These are phyloP conservation scores for Malthinus flaveolus DNA, from an alignment of 2,888 invertebrate species.

Conservation along the genomic window DNA sequence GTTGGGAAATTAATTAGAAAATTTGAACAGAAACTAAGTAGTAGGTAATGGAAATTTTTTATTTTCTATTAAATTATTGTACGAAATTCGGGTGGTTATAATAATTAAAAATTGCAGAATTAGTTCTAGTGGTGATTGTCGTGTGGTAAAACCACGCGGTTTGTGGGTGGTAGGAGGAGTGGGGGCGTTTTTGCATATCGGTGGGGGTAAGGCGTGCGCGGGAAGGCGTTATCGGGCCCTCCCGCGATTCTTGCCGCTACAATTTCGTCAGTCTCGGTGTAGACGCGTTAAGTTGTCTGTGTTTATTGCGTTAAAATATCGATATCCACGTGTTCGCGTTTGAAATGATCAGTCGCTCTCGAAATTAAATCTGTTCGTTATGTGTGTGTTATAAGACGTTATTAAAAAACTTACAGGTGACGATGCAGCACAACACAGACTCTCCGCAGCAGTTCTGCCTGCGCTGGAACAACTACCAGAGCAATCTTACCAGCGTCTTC, in stretches of 20 bases:
- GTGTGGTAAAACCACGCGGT: slow-evolving; percentile 51
- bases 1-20: too few species aligned
- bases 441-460: slow-evolving; percentile 86
- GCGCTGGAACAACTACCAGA: slow-evolving; percentile 93
- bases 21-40: neutral
- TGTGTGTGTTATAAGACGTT: slow-evolving; percentile 41
- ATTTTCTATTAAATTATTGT: neutral
- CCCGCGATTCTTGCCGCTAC: slow-evolving; percentile 42
- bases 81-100: slow-evolving; percentile 2
- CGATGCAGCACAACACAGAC: slow-evolving; percentile 58
- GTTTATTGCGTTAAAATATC: slow-evolving; percentile 30
- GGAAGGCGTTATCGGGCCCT: slow-evolving; percentile 51
- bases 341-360: slow-evolving; percentile 29
- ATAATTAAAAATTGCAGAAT: slow-evolving; percentile 41
- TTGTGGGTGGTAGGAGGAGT: slow-evolving; percentile 52
- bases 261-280: slow-evolving; percentile 42
- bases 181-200: slow-evolving; percentile 48
- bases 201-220: slow-evolving; percentile 54
- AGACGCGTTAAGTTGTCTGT: slow-evolving; percentile 39
- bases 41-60: neutral
- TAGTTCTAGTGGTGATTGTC: slow-evolving; percentile 51
- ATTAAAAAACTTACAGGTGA: slow-evolving; percentile 47
- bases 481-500: slow-evolving; percentile 85
- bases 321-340: slow-evolving; percentile 44
- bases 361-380: slow-evolving; percentile 31